Percentiles rank a stretch among this genome's conserved stretches.
phyloP scores from a whole-genome alignment of 2,888 invertebrate genomes.

The Thyatira batis region DNA sequence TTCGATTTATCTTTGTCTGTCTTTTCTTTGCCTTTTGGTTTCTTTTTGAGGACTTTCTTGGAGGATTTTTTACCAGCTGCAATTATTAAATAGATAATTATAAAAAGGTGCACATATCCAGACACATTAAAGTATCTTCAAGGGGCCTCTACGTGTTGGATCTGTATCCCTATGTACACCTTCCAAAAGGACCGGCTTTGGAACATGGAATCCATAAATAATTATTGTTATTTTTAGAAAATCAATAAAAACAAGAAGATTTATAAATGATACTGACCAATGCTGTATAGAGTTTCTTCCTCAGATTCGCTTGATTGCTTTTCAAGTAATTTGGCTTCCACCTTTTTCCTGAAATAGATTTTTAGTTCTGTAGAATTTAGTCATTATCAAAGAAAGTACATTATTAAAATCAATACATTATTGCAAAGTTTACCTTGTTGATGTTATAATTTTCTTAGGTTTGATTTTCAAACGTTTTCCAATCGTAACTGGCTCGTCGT shows the following conservation, averaged over 20 bases:
- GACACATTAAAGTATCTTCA: too few relatives aligned
- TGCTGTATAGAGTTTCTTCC: slow-evolving; percentile 72
- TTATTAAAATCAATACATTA: neutral
- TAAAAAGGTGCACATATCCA: too few relatives aligned
- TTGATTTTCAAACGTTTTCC: slow-evolving; percentile 76
- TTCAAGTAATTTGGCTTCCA: slow-evolving; percentile 79
- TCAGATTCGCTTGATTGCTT: slow-evolving; percentile 80
- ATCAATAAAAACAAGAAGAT: neutral
- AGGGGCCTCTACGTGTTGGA: too few relatives aligned
- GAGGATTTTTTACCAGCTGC: slow-evolving; percentile 67
- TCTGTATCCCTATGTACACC: too few relatives aligned
- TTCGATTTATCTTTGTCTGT: slow-evolving; percentile 32
- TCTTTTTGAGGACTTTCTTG: slow-evolving; percentile 59
- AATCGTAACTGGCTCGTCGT: slow-evolving; percentile 62
- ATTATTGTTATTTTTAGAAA: too few relatives aligned
- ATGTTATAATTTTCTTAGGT: slow-evolving; percentile 72
- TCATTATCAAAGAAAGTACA: slow-evolving; percentile 3
- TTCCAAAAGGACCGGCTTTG: too few relatives aligned
- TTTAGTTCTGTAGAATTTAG: slow-evolving; percentile 1
- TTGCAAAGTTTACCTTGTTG: slow-evolving; percentile 52
- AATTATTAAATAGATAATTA: slow-evolving; percentile 9
- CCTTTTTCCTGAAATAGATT: slow-evolving; percentile 70
- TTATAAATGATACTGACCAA: slow-evolving; percentile 54
- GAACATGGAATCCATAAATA: too few relatives aligned
- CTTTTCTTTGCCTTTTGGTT: slow-evolving; percentile 31